A percentile compares a stretch with the other conserved stretches of the same genome.
Conservation (phyloP, 2,113 vertebrate genomes). For the Nestor notabilis region DNA sequence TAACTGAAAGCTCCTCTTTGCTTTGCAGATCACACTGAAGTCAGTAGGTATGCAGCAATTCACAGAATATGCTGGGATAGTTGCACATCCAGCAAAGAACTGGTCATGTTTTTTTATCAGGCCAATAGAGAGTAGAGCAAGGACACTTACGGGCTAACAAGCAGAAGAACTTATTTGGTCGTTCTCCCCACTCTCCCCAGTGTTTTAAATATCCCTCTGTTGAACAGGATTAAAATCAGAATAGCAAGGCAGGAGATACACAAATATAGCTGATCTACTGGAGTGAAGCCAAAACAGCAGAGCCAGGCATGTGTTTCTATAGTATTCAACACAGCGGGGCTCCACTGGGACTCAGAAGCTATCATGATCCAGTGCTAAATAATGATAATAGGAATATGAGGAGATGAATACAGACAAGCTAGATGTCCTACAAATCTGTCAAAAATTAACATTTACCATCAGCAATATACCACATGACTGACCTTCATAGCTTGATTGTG, state of each 20-base stretch:
- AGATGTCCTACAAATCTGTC: neutral
- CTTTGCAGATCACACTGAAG: neutral
- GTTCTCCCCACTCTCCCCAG: neutral
- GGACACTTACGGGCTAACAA: neutral
- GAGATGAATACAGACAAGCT: neutral
- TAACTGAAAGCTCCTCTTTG: conserved; percentile 17
- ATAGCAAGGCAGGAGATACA: neutral
- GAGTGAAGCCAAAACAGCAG: neutral
- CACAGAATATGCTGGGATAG: neutral
- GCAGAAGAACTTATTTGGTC: neutral
- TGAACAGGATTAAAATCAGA: neutral
- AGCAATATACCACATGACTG: neutral
- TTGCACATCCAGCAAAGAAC: neutral
- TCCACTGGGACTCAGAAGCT: neutral
- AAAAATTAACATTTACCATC: conserved; percentile 23
- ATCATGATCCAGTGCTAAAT: neutral
- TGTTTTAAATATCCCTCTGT: neutral
- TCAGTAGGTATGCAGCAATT: neutral
- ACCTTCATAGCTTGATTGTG: conserved; percentile 4
- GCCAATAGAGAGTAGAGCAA: neutral
- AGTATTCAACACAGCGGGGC: neutral
- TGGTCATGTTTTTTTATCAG: neutral
- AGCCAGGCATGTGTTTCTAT: neutral
- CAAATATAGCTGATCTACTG: neutral
- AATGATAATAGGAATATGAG: neutral